Percentiles rank a stretch among this genome's conserved stretches.
Conservation (phyloP, 2,113 vertebrate genomes). For the Sylvicapra grimmia region DNA sequence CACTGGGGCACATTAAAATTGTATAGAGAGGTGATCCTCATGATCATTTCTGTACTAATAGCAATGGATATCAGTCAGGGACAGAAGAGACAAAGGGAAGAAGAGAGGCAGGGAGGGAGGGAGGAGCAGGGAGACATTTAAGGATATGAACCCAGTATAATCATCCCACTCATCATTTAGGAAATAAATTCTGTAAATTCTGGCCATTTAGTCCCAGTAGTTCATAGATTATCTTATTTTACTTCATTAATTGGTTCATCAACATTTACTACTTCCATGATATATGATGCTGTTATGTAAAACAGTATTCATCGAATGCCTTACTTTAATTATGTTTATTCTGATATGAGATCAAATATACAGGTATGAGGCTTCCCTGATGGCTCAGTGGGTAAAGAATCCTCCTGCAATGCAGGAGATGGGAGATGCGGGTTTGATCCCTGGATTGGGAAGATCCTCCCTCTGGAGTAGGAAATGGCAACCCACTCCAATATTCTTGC, state of each 20-base stretch:
- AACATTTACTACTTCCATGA: neutral
- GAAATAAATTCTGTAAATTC: neutral
- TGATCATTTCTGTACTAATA: neutral
- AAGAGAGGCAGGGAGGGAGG: neutral
- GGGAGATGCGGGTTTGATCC: neutral
- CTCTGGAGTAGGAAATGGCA: neutral
- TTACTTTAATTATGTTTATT: neutral
- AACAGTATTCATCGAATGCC: neutral
- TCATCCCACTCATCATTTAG: neutral
- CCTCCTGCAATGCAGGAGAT: neutral
- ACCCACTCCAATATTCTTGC: neutral
- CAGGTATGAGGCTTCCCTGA: neutral
- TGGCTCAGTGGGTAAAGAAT: neutral
- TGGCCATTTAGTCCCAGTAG: neutral
- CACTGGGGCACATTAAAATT: neutral
- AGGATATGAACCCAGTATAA: neutral
- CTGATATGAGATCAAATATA: neutral
- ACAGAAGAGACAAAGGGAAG: neutral
- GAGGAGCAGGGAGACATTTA: neutral
- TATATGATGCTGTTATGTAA: neutral
- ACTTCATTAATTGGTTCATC: neutral
- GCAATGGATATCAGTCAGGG: neutral
- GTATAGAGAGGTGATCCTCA: accelerated
- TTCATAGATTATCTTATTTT: neutral
- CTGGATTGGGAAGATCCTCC: neutral